Evolutionary conservation across 2,888 invertebrate genomes (phyloP).

Genomic region (Acrobasis consociella): DNA sequence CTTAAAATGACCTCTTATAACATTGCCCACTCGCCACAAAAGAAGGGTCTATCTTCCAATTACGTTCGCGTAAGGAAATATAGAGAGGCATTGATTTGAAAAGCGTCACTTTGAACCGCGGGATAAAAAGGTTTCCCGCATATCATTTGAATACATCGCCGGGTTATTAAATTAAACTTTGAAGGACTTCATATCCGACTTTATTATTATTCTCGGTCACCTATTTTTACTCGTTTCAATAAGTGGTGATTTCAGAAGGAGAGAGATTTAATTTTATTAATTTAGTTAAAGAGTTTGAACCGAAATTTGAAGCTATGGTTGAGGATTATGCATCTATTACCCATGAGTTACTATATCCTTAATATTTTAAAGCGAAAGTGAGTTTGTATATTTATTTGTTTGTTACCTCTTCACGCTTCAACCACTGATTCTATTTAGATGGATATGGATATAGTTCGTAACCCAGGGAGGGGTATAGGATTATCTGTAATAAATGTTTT

Average conservation of each 20-base stretch:
- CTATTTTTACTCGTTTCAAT: background rate
- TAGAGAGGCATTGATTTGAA: conserved; percentile 11
- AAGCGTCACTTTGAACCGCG: conserved; percentile 2
- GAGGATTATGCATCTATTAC: too few species aligned
- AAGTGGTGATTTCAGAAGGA: background rate
- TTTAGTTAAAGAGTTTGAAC: too few species aligned
- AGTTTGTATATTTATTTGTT: too few species aligned
- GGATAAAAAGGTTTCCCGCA: conserved; percentile 9
- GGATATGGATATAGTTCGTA: too few species aligned
- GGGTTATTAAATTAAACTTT: conserved; percentile 14
- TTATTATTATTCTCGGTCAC: background rate
- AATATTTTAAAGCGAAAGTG: too few species aligned
- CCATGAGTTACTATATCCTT: too few species aligned
- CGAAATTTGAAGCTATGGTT: too few species aligned
- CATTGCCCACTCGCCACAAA: background rate
- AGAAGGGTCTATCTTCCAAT: background rate
- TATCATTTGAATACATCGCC: conserved; percentile 19
- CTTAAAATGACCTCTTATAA: too few species aligned
- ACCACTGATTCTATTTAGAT: too few species aligned
- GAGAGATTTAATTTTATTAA: background rate
- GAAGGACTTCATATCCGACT: background rate
- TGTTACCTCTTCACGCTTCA: too few species aligned
- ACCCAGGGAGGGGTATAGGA: too few species aligned
- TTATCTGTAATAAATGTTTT: too few species aligned
- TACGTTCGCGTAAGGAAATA: conserved; percentile 5